A percentile compares a stretch with the other conserved stretches of the same genome.
phyloP scores from a whole-genome alignment of 2,888 invertebrate genomes.

The Orthonevra nobilis region DNA sequence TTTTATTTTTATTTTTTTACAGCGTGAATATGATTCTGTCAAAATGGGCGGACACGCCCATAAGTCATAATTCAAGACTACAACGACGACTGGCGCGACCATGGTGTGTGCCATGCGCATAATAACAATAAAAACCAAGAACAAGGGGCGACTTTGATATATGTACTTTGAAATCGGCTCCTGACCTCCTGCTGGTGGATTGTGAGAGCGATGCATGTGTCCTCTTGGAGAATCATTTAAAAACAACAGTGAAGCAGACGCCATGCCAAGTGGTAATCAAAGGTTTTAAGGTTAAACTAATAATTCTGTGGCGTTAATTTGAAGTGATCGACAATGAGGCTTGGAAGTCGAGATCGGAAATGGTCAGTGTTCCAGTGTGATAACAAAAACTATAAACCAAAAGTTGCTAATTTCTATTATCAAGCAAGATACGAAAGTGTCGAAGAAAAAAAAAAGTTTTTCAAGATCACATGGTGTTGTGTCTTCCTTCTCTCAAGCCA shows the following conservation, averaged over 20 bases:
- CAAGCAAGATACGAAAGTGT: too few species aligned
- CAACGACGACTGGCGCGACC: slow-evolving; percentile 15
- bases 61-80: slow-evolving; percentile 61
- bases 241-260: slow-evolving; percentile 13
- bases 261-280: slow-evolving; percentile 45
- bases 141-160: slow-evolving; percentile 44
- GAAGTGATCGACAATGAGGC: slow-evolving; percentile 34
- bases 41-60: slow-evolving; percentile 62
- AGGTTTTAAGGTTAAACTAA: slow-evolving; percentile 48
- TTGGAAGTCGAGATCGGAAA: not conserved
- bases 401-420: too few species aligned
- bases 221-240: too few species aligned
- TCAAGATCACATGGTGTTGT: too few species aligned
- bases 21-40: slow-evolving; percentile 60
- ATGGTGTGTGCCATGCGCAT: slow-evolving; percentile 21
- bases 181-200: slow-evolving; percentile 52
- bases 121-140: slow-evolving; percentile 56
- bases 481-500: too few species aligned
- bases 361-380: too few species aligned
- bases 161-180: slow-evolving; percentile 48
- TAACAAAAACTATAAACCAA: too few species aligned
- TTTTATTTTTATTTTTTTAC: slow-evolving; percentile 19
- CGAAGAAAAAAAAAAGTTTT: too few species aligned
- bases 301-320: slow-evolving; percentile 59
- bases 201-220: slow-evolving; percentile 13